These are phyloP conservation scores for Parauchenoglanis punctatus DNA, from an alignment of 2,797 vertebrate species.

Conservation along the genomic window DNA sequence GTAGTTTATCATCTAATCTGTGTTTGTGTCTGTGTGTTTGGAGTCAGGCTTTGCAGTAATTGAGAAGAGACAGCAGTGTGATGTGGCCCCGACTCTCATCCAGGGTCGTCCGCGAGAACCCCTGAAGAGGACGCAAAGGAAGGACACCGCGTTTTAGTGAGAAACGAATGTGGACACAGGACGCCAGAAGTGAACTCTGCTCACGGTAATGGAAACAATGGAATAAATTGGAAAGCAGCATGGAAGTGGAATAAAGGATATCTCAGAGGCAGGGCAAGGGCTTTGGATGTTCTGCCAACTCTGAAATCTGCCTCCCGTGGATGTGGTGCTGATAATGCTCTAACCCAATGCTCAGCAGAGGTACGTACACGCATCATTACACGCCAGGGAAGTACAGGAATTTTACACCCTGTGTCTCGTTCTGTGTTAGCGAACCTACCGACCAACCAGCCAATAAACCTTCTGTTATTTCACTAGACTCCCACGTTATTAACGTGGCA, in stretches of 20 bases:
- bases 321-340: slow-evolving; percentile 61
- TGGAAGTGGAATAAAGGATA: slow-evolving; percentile 64
- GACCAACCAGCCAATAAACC: neutral
- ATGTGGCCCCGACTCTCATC: slow-evolving; percentile 45
- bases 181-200: slow-evolving; percentile 31
- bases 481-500: neutral
- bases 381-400: slow-evolving; percentile 16
- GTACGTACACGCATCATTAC: slow-evolving; percentile 55
- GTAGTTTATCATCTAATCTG: slow-evolving; percentile 20
- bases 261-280: slow-evolving; percentile 55
- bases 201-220: slow-evolving; percentile 51
- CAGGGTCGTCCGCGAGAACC: slow-evolving; percentile 49
- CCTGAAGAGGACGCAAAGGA: slow-evolving; percentile 45
- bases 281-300: slow-evolving; percentile 59
- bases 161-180: slow-evolving; percentile 32
- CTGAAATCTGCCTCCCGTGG: slow-evolving; percentile 60
- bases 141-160: slow-evolving; percentile 36
- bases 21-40: slow-evolving; percentile 35
- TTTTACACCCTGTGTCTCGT: slow-evolving; percentile 2
- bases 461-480: slow-evolving; percentile 14
- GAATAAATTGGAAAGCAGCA: slow-evolving; percentile 57
- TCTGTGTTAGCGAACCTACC: neutral
- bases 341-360: slow-evolving; percentile 65
- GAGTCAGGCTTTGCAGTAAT: slow-evolving; percentile 39
- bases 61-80: slow-evolving; percentile 32